Evolutionary conservation across 2,797 vertebrate genomes (phyloP), one percentile per base, ranked within the genome.

Genomic region (Pyrocephalus nanus): DNA sequence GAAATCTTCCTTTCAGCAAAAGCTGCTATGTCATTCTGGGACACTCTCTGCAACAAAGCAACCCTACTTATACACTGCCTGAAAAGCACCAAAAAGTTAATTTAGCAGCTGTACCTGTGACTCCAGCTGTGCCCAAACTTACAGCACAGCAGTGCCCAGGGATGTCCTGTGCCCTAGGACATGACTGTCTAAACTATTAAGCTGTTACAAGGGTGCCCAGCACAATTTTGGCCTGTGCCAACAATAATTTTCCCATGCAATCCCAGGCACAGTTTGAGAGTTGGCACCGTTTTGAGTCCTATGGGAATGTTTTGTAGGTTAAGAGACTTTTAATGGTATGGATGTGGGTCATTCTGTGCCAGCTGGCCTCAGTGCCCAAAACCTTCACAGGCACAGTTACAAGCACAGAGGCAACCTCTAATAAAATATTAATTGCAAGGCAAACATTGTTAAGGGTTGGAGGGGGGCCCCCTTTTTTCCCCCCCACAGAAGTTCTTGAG

Each of bases 261-360:
- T 88, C 43, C 8, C 66, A 84, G 40, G 90, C 95, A 96, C 83
- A 88, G 92, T 75, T 81, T 88, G 95, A 94, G 51, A 90, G 83
- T 10, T 95, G 93, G 95, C 96, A 93, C 55, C 0, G 0, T 79
- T 93, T 85, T 80, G 55, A 73, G 54, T 84, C 92, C 69, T 72
- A n/a, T 65, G 95, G 91, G 95, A 95, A 65, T 27, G 50, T 70
- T 94, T 89, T 95, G 91, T 77, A 95, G 94, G 85, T 92, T 77
- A 92, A 32, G 61, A 95, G 93, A 92, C 30, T 95, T 92, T 2
- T 71, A 80, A 91, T 71, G 81, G 51, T 88, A 92, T 48, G 80
- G 90, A 92, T 94, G 88, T 79, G 88, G 93, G 90, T 95, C 86
- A 90, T 47, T 45, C 43, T 67, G 71, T 60, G 90, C 60, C 88